Evolutionary conservation across 2,797 vertebrate genomes (phyloP).

Genomic region (Phoebastria nigripes): DNA sequence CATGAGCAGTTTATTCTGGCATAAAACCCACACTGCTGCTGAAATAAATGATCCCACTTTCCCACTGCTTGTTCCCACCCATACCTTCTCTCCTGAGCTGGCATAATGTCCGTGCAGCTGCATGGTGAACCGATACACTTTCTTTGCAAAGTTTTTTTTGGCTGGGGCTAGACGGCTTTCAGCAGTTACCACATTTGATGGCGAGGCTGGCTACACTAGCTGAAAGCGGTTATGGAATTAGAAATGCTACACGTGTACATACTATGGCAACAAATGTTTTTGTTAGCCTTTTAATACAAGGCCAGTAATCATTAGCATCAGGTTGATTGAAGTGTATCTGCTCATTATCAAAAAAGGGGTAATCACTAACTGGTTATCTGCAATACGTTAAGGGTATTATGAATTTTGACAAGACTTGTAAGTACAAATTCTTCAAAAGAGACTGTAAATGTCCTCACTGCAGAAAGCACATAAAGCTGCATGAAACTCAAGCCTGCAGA

Average conservation of each 20-base stretch:
- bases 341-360: not conserved
- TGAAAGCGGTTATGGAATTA: not conserved
- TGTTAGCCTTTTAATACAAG: not conserved
- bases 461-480: not conserved
- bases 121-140: not conserved
- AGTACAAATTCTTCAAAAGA: not conserved
- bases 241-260: not conserved
- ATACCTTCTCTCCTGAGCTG: not conserved
- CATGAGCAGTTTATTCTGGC: constrained; percentile 11
- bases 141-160: not conserved
- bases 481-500: not conserved
- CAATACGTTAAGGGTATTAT: not conserved
- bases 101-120: not conserved
- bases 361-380: not conserved
- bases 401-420: not conserved
- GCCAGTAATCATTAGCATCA: not conserved
- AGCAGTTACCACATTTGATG: not conserved
- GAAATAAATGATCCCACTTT: not conserved
- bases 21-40: not conserved
- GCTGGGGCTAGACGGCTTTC: not conserved
- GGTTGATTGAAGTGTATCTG: not conserved
- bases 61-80: not conserved
- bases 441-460: not conserved
- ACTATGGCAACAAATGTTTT: not conserved
- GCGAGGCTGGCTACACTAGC: not conserved